Evolutionary conservation across 2,888 invertebrate genomes (phyloP).

Genomic region (Rambutsinella grinnellia): DNA sequence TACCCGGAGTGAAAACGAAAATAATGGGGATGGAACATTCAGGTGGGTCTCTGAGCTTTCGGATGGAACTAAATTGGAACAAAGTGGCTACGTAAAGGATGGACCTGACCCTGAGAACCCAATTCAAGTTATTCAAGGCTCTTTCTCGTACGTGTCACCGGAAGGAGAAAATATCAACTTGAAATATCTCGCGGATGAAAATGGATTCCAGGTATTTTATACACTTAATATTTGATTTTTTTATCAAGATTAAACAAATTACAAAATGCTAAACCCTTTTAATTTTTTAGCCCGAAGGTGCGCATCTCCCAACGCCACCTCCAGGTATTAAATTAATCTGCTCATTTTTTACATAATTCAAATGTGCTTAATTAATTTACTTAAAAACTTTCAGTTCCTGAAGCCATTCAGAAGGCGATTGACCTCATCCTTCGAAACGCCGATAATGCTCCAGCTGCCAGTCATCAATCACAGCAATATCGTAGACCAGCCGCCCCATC

Average conservation of each 20-base stretch:
- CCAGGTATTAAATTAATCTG: constrained; percentile 1
- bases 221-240: no score
- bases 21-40: constrained; percentile 59
- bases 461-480: constrained; percentile 18
- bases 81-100: background rate
- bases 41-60: constrained; percentile 51
- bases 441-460: constrained; percentile 21
- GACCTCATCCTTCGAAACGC: constrained; percentile 47
- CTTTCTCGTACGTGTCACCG: constrained; percentile 26
- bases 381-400: background rate
- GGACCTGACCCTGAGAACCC: background rate
- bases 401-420: constrained; percentile 55
- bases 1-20: background rate
- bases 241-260: no score
- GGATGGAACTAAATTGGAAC: constrained; percentile 49
- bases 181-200: constrained; percentile 33
- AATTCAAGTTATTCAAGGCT: background rate
- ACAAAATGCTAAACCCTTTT: no score
- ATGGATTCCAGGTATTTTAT: no score
- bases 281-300: background rate
- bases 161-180: constrained; percentile 30
- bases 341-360: background rate
- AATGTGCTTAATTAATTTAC: background rate
- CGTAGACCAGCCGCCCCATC: constrained; percentile 8
- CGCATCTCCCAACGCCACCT: constrained; percentile 12